Evolutionary conservation across 2,888 invertebrate species (phyloP), one percentile per base, ranked within the genome.

Genomic region (Megalurothrips usitatus): DNA sequence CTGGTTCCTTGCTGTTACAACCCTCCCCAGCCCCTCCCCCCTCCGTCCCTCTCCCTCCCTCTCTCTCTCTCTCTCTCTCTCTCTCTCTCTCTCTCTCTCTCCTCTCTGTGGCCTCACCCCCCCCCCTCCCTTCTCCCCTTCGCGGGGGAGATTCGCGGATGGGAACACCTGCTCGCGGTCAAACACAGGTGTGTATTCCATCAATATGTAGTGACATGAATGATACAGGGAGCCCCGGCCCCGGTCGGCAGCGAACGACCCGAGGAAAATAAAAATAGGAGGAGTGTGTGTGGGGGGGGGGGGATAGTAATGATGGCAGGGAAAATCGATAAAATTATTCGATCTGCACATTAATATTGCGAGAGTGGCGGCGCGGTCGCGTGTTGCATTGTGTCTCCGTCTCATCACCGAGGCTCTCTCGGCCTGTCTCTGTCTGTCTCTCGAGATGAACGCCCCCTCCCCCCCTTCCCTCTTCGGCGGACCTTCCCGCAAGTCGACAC

Each of bases 141-240:
- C 34, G 68, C n/a, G 9, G 68, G 68, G 26, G 68, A 12, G 68
- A 26, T 58, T n/a, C 34, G 75, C 34, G 43, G 80, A 79, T 17
- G 34, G n/a, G 79, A 34, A 78, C 34, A 81, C 81, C 82, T 81
- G 83, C 26, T 26, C 49, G 80, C 49, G 80, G 49, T 43, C 80
- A 58, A 58, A 58, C 52, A 43, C 80, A 80, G 49, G 52, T 49
- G 80, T 23, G 43, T 80, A 26, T 80, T 81, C 80, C 78, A 79
- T 79, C 79, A 52, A 68, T 79, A 79, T 58, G 79, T 28, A 47
- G 80, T 68, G 34, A 26, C 78, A 28, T 34, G 81, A 63, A 79
- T 52, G 28, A 75, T 81, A 63, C 14, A 80, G 68, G 80, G 80
- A 80, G 78, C 80, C 47, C 80, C 80, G 80, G 82, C 83, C 34